Conservation (phyloP, 2,113 vertebrate species). For the Menidia beryllina region DNA sequence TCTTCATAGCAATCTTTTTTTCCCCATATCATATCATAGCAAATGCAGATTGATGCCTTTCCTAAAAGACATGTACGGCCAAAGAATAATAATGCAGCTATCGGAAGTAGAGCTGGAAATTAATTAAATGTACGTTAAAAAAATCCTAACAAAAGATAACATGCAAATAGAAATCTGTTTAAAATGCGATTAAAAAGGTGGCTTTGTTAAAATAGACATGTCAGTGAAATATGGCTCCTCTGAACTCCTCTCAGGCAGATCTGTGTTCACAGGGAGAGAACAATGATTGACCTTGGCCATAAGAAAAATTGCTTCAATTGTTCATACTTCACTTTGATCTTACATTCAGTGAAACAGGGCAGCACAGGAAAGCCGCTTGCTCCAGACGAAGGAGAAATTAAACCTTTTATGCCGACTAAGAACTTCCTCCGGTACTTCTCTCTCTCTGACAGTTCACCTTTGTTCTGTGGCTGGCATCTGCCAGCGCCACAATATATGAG, state of each 20-base stretch:
- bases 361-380: constrained; percentile 59
- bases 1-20: constrained; percentile 4
- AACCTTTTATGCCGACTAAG: constrained; percentile 49
- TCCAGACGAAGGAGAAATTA: constrained; percentile 62
- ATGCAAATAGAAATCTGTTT: background rate
- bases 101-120: constrained; percentile 47
- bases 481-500: constrained; percentile 31
- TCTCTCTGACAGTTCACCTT: constrained; percentile 24
- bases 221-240: constrained; percentile 46
- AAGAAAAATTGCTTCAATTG: constrained; percentile 75
- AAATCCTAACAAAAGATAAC: constrained; percentile 19
- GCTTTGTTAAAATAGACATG: constrained; percentile 42
- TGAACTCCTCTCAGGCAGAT: constrained; percentile 47
- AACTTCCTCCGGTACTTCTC: constrained; percentile 10
- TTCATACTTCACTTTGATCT: constrained; percentile 78
- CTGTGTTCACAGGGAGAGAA: constrained; percentile 62
- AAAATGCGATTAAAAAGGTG: constrained; percentile 36
- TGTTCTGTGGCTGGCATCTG: constrained; percentile 48
- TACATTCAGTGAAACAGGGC: constrained; percentile 68
- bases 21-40: constrained; percentile 14
- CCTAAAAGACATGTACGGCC: constrained; percentile 18
- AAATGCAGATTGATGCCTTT: constrained; percentile 30
- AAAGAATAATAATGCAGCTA: constrained; percentile 13
- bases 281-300: constrained; percentile 76
- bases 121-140: constrained; percentile 18